Evolutionary conservation across 2,888 invertebrate genomes (phyloP).

Genomic region (Parnassius apollo): DNA sequence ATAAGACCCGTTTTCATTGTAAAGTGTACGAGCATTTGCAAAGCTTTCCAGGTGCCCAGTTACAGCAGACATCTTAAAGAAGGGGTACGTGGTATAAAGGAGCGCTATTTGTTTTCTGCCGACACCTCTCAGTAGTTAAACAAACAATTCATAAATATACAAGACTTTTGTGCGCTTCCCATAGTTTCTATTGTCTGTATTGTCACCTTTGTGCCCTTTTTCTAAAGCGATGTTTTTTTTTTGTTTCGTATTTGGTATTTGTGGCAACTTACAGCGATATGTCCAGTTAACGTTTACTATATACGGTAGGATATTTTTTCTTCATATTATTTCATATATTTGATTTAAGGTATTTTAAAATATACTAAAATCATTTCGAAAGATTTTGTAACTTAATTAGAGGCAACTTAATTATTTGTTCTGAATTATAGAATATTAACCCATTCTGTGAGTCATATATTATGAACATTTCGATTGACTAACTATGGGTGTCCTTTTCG

Average conservation of each 20-base stretch:
- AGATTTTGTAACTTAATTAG: too few species aligned
- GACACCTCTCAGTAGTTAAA: conserved; percentile 72
- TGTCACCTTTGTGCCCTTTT: conserved; percentile 66
- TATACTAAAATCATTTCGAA: not conserved
- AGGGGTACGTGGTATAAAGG: conserved; percentile 58
- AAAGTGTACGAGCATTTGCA: conserved; percentile 11
- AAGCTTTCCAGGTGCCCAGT: conserved; percentile 24
- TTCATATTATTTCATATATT: conserved; percentile 4
- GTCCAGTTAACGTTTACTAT: conserved; percentile 48
- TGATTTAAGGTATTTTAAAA: not conserved
- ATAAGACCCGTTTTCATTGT: conserved; percentile 34
- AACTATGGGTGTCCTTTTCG: too few species aligned
- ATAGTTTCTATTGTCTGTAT: conserved; percentile 66
- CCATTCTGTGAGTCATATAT: too few species aligned
- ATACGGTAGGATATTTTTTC: conserved; percentile 10
- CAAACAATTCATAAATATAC: conserved; percentile 75
- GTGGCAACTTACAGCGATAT: conserved; percentile 50
- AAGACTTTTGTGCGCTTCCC: conserved; percentile 67
- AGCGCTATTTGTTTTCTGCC: conserved; percentile 73
- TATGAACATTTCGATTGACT: too few species aligned
- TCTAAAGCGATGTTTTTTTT: conserved; percentile 54
- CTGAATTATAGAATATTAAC: too few species aligned
- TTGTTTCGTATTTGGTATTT: conserved; percentile 39
- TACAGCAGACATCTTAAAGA: conserved; percentile 44
- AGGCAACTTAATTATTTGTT: too few species aligned